phyloP scores from a whole-genome alignment of 2,797 vertebrate genomes.

The Silurus aristotelis region DNA sequence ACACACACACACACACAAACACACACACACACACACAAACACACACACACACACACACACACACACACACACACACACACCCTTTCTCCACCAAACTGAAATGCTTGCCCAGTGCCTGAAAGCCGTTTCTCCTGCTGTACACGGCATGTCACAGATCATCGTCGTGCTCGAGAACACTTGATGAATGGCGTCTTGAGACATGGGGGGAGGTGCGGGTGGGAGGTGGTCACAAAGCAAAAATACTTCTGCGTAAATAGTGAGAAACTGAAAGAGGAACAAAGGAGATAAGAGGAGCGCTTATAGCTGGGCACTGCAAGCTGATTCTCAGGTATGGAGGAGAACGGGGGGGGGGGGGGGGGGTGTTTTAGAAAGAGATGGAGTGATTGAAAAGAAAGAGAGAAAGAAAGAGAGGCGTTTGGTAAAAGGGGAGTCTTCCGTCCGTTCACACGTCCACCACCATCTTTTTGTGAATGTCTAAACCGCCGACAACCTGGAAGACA shows the following conservation, averaged over 20 bases:
- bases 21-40: slow-evolving; percentile 57
- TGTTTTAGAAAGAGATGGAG: background rate
- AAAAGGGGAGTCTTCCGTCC: slow-evolving; percentile 64
- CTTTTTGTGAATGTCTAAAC: slow-evolving; percentile 97
- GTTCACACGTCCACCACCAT: slow-evolving; percentile 96
- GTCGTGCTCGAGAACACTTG: slow-evolving; percentile 87
- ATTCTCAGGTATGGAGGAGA: slow-evolving; percentile 86
- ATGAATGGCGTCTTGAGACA: slow-evolving; percentile 86
- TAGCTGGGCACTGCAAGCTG: slow-evolving; percentile 84
- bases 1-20: slow-evolving; percentile 80
- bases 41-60: slow-evolving; percentile 65
- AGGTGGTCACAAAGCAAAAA: slow-evolving; percentile 71
- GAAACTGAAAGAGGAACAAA: background rate
- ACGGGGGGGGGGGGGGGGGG: background rate
- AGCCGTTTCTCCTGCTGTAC: slow-evolving; percentile 79
- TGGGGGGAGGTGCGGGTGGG: background rate
- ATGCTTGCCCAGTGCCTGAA: slow-evolving; percentile 76
- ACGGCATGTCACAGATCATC: slow-evolving; percentile 66
- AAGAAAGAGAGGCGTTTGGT: slow-evolving; percentile 71
- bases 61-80: slow-evolving; percentile 80
- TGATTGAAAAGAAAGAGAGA: background rate
- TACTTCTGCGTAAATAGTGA: slow-evolving; percentile 80
- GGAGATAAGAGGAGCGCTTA: slow-evolving; percentile 41
- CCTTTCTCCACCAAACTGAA: slow-evolving; percentile 84
- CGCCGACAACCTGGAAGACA: slow-evolving; percentile 84